These are phyloP conservation scores for Anseranas semipalmata DNA, from an alignment of 2,113 vertebrate genomes.

Conservation along the genomic window DNA sequence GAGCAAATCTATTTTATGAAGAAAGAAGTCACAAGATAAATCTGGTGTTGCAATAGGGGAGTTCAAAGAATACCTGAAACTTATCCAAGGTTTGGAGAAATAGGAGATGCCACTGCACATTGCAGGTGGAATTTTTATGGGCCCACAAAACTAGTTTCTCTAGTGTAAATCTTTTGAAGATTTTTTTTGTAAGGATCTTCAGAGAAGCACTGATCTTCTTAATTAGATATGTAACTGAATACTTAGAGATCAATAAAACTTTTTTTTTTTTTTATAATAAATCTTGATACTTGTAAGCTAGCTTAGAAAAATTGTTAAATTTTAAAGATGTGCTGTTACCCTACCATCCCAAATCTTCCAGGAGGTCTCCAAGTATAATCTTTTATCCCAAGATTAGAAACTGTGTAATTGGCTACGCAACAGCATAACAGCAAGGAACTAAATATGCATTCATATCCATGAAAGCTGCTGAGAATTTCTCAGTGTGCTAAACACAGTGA, in stretches of 20 bases:
- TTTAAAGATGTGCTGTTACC: background rate
- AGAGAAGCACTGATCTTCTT: background rate
- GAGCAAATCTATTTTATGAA: background rate
- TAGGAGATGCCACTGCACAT: background rate
- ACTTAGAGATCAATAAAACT: background rate
- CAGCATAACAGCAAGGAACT: background rate
- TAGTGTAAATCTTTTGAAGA: background rate
- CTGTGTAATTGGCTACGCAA: background rate
- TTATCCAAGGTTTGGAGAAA: background rate
- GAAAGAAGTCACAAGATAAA: background rate
- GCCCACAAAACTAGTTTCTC: background rate
- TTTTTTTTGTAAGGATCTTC: background rate
- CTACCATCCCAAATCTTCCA: background rate
- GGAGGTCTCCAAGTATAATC: background rate
- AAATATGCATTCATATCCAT: background rate
- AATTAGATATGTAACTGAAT: background rate
- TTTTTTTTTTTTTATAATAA: background rate
- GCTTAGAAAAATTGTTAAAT: background rate
- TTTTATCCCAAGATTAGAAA: background rate
- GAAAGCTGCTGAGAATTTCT: background rate
- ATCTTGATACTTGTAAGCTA: background rate
- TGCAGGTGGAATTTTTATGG: background rate
- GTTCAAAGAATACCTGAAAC: background rate
- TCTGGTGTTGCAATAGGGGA: background rate
- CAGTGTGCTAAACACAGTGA: background rate